These are phyloP conservation scores for Cheirogaleus major DNA, from an alignment of 2,797 vertebrate species.

Conservation along the genomic window DNA sequence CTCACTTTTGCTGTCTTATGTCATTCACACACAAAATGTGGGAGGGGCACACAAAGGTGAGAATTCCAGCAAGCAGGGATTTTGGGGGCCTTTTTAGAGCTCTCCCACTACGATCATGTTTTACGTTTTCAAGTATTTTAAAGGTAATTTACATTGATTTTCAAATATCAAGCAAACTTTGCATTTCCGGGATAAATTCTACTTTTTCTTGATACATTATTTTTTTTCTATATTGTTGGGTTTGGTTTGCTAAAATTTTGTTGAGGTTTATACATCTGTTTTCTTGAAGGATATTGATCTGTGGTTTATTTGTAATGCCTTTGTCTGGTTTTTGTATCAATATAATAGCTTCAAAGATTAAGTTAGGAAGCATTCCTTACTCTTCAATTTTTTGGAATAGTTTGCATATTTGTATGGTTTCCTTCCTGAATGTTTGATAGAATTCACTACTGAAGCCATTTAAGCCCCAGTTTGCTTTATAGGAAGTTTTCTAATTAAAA, in stretches of 20 bases:
- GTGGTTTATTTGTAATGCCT: neutral
- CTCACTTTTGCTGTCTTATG: neutral
- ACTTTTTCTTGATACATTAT: neutral
- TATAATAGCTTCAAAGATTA: neutral
- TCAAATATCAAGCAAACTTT: neutral
- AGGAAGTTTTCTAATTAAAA: neutral
- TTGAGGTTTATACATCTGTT: neutral
- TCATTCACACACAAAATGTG: neutral
- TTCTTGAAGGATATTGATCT: neutral
- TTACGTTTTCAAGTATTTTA: neutral
- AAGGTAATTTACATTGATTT: neutral
- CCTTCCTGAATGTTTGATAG: neutral
- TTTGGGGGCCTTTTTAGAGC: neutral
- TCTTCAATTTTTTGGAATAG: neutral
- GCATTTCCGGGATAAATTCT: neutral
- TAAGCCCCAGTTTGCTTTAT: neutral
- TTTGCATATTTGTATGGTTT: neutral
- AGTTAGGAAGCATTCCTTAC: neutral
- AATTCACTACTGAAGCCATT: neutral
- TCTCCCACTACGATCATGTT: neutral
- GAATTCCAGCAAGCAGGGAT: neutral
- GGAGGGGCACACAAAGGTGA: neutral
- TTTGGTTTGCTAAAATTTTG: neutral
- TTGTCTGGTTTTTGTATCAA: neutral
- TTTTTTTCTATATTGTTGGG: neutral